Evolutionary conservation across 1,140 invertebrate species (phyloP), one percentile per base, ranked within the genome.

Genomic region (Calliopsis andreniformis): DNA sequence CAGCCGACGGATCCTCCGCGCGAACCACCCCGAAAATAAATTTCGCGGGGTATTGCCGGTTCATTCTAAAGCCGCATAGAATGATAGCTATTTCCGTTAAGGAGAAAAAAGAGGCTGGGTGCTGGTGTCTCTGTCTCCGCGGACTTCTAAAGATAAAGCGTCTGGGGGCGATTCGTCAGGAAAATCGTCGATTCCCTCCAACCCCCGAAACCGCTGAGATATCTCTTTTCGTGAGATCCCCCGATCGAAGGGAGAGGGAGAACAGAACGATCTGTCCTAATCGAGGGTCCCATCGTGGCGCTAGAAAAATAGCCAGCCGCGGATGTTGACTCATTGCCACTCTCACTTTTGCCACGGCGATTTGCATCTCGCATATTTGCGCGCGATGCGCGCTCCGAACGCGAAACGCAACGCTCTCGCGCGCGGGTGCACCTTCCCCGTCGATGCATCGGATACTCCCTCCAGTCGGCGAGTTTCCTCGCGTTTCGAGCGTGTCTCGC

Each of bases 111-210:
- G 79, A 39, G 10, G 35, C 35, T 10, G 4, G 10, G 35, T 39
- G 4, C 64, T 23, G 56, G 55, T 66, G 47, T 83, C 86, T 87
- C 87, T 86, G 84, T 85, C 58, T 47, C 56, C 68, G 83, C 12
- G 84, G 81, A 86, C 70, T 87, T 86, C 88, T 91, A 90, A 91
- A 91, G 88, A 90, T 90, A 91, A 91, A 90, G 86, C 79, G 84
- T 87, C 86, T 87, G 85, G 80, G 72, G 82, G 79, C 82, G 78
- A 64, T 77, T 77, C 58, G 76, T 71, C 75, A 51, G 49, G 58
- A 76, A 79, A 79, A 66, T 79, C 71, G 58, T 35, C 14, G 39
- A 43, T 16, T 28, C 32, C 55, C 70, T 35, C 28, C 25, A 3
- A 47, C 16, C 25, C 39, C n/a, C 28, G 28, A 61, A 25, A 23